Percentiles rank a stretch among this genome's conserved stretches.
Evolutionary conservation across 2,797 vertebrate genomes (phyloP).

Genomic region (Acropternis orthonyx): DNA sequence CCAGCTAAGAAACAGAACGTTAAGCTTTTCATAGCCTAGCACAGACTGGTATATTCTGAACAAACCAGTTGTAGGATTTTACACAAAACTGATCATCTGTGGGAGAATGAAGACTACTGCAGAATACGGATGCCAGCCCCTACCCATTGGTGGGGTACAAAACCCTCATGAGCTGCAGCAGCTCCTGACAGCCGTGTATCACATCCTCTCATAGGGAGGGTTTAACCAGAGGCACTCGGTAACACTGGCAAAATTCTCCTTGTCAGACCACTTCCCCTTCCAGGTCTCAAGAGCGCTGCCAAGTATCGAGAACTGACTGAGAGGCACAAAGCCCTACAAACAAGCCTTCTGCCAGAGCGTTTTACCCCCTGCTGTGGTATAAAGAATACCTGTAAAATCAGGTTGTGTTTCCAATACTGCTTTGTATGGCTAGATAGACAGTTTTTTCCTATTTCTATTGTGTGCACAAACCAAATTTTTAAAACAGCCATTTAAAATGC

Average conservation of each 20-base stretch:
- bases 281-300: not conserved
- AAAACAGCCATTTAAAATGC: not conserved
- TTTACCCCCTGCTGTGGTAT: not conserved
- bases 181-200: accelerated
- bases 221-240: not conserved
- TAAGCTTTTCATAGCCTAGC: not conserved
- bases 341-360: not conserved
- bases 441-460: not conserved
- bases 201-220: accelerated
- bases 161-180: not conserved
- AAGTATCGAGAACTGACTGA: not conserved
- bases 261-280: not conserved
- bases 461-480: not conserved
- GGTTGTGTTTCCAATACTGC: not conserved
- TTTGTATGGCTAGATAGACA: not conserved
- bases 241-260: not conserved
- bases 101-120: not conserved
- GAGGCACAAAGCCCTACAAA: not conserved
- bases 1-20: accelerated
- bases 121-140: accelerated
- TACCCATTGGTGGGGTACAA: not conserved
- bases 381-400: accelerated
- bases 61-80: not conserved
- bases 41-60: not conserved
- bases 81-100: not conserved